These are phyloP conservation scores for Myiotriccus ornatus DNA, from an alignment of 2,797 vertebrate genomes.

Conservation along the genomic window DNA sequence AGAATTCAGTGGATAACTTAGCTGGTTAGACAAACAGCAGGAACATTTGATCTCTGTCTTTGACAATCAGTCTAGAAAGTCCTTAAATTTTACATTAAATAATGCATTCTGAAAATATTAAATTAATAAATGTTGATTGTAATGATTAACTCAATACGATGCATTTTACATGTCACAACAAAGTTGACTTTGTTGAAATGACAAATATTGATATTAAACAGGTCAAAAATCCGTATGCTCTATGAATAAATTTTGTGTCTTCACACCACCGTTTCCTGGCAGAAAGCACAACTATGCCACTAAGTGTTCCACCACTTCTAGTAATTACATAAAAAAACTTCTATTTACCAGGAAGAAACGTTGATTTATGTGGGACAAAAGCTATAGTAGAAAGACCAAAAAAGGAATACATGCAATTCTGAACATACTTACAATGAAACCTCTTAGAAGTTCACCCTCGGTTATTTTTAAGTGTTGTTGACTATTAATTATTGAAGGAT, in stretches of 20 bases:
- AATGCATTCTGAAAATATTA: not conserved
- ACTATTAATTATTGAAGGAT: not conserved
- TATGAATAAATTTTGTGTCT: not conserved
- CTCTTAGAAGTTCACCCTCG: not conserved
- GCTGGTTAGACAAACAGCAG: not conserved
- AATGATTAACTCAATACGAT: not conserved
- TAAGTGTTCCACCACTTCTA: not conserved
- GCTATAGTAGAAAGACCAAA: not conserved
- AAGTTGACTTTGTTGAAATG: not conserved
- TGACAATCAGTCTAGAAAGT: not conserved
- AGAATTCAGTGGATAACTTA: not conserved
- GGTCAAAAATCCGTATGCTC: not conserved
- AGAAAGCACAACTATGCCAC: not conserved
- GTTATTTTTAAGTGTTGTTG: not conserved
- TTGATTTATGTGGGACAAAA: not conserved
- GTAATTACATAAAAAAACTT: not conserved
- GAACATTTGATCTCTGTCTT: not conserved
- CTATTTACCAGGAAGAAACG: not conserved
- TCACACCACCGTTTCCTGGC: not conserved
- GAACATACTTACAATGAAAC: not conserved
- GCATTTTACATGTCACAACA: not conserved
- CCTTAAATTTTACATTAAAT: not conserved
- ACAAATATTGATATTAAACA: not conserved
- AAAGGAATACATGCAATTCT: not conserved
- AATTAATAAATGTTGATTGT: not conserved